Conservation (phyloP, 2,113 vertebrate species). For the Semicossyphus pulcher region DNA sequence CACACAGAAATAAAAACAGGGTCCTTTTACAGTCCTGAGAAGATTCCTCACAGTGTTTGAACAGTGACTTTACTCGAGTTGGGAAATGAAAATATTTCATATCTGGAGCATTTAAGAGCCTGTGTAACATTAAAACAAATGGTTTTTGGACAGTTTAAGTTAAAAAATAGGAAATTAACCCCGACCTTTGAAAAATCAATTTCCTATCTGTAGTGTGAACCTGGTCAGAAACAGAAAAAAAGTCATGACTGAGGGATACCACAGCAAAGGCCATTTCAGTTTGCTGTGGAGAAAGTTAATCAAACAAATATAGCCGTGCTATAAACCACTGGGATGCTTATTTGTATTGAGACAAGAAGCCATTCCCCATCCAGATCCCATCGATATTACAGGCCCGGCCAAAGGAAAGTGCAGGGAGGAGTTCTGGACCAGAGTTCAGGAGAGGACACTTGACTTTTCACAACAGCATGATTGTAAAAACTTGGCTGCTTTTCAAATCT, state of each 20-base stretch:
- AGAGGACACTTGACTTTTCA: slow-evolving; percentile 27
- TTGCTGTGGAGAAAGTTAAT: slow-evolving; percentile 35
- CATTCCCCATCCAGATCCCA: slow-evolving; percentile 50
- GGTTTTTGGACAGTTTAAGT: slow-evolving; percentile 25
- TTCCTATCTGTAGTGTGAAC: slow-evolving; percentile 40
- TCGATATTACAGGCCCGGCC: slow-evolving; percentile 3
- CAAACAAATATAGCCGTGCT: slow-evolving; percentile 56
- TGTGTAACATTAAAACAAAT: slow-evolving; percentile 8
- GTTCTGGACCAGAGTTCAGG: slow-evolving; percentile 16
- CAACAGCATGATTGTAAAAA: slow-evolving; percentile 18
- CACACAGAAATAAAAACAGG: slow-evolving; percentile 9
- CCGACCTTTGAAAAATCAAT: slow-evolving; percentile 40
- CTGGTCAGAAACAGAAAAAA: slow-evolving; percentile 5
- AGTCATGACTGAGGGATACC: slow-evolving; percentile 22
- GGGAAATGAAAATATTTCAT: slow-evolving; percentile 52
- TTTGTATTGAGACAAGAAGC: slow-evolving; percentile 51
- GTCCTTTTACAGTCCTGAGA: slow-evolving; percentile 39
- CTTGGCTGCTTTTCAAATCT: not conserved
- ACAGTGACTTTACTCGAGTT: slow-evolving; percentile 23
- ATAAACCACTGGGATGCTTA: slow-evolving; percentile 59
- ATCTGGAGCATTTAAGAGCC: slow-evolving; percentile 24
- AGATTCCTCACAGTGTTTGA: slow-evolving; percentile 47
- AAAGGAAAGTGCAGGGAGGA: slow-evolving; percentile 6
- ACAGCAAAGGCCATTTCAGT: slow-evolving; percentile 21
- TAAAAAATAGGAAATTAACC: slow-evolving; percentile 43